Conservation (phyloP, 2,888 invertebrate genomes). For the Eristalis intricaria region DNA sequence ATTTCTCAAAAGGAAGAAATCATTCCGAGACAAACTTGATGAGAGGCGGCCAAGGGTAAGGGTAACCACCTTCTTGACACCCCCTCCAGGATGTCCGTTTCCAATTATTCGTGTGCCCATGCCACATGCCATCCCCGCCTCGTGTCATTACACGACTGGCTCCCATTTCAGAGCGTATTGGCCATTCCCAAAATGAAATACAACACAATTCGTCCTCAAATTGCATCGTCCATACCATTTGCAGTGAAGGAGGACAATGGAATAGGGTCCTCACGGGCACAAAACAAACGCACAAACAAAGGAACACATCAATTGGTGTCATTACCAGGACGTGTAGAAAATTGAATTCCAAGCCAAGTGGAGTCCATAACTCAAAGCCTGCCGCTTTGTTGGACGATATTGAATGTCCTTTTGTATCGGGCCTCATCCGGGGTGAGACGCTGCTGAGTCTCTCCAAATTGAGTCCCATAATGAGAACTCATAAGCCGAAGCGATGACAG, state of each 20-base stretch:
- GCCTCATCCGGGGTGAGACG: constrained; percentile 26
- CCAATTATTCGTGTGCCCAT: neutral
- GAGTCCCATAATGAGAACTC: constrained; percentile 66
- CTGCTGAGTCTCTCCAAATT: constrained; percentile 41
- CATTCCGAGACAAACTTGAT: neutral
- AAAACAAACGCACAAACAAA: neutral
- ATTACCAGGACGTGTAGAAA: constrained; percentile 64
- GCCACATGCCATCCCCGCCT: neutral
- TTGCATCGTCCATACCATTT: constrained; percentile 22
- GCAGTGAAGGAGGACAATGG: neutral
- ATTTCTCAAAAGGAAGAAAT: neutral
- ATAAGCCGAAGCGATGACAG: constrained; percentile 60
- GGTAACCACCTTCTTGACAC: neutral
- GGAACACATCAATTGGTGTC: constrained; percentile 60
- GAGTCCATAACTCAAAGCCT: constrained; percentile 66
- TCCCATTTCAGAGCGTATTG: neutral
- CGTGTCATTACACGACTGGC: neutral
- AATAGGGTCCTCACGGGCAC: neutral
- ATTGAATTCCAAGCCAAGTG: constrained; percentile 61
- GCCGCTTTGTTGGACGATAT: constrained; percentile 30
- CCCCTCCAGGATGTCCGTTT: neutral
- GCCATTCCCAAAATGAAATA: neutral
- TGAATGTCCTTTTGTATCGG: constrained; percentile 63
- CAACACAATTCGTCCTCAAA: constrained; percentile 17
- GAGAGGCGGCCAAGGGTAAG: no score